Evolutionary conservation across 2,888 invertebrate species (phyloP).

Genomic region (Euplagia quadripunctaria): DNA sequence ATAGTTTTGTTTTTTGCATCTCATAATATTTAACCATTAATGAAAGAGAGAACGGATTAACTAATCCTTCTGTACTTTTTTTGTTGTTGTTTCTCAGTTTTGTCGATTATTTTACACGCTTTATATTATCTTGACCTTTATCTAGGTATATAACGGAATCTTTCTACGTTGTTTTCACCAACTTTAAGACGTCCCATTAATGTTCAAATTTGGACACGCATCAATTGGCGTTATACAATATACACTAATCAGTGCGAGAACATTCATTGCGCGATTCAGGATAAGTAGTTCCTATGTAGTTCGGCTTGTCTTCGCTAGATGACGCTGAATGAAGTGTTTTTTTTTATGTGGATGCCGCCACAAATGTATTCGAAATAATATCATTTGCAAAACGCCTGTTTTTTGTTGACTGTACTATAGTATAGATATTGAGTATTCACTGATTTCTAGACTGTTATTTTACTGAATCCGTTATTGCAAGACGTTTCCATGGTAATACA

Average conservation of each 20-base stretch:
- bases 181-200: no score
- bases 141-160: background rate
- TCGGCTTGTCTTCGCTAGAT: background rate
- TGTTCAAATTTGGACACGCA: no score
- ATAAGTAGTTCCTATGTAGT: background rate
- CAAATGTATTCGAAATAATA: background rate
- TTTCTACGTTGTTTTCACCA: background rate
- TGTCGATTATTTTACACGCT: background rate
- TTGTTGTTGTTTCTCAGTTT: background rate
- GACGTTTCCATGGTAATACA: constrained; percentile 29
- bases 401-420: background rate
- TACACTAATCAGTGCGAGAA: no score
- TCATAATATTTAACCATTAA: background rate
- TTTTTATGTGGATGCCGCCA: background rate
- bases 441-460: constrained; percentile 34
- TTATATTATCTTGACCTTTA: background rate
- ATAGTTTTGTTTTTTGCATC: background rate
- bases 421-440: constrained; percentile 34
- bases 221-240: no score
- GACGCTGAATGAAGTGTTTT: background rate
- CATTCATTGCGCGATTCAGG: no score
- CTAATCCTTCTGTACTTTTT: background rate
- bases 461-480: constrained; percentile 36
- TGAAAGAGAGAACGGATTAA: no score
- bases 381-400: background rate